Conservation (phyloP, 2,113 vertebrate species). For the Peromyscus maniculatus region DNA sequence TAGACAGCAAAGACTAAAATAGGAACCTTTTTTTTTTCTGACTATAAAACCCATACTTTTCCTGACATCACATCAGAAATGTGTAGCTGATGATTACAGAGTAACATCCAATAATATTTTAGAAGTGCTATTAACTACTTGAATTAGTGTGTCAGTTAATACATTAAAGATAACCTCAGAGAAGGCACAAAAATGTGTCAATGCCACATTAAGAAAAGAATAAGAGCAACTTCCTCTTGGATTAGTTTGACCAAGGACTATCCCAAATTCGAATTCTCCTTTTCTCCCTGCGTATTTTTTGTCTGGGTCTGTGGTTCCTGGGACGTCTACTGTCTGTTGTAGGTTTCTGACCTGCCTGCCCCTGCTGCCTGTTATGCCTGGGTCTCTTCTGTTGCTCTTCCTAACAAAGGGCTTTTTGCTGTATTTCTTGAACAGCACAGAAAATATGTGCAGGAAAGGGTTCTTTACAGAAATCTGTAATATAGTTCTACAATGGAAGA, state of each 20-base stretch:
- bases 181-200: not conserved
- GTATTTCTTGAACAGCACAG: not conserved
- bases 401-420: not conserved
- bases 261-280: not conserved
- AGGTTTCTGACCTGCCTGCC: not conserved
- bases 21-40: not conserved
- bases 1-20: not conserved
- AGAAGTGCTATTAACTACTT: not conserved
- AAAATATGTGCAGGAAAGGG: not conserved
- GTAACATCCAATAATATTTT: not conserved
- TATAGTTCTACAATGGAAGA: not conserved
- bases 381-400: not conserved
- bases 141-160: not conserved
- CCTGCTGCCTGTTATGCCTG: not conserved
- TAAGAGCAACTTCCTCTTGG: not conserved
- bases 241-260: not conserved
- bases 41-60: not conserved
- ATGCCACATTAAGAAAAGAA: not conserved
- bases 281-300: not conserved
- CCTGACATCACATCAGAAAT: not conserved
- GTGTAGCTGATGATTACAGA: not conserved
- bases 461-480: not conserved
- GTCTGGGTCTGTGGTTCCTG: not conserved
- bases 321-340: not conserved
- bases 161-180: not conserved